Percentiles rank a stretch among this genome's conserved stretches.
These are phyloP conservation scores for Yponomeuta evonymella DNA, from an alignment of 2,888 invertebrate species.

Conservation along the genomic window DNA sequence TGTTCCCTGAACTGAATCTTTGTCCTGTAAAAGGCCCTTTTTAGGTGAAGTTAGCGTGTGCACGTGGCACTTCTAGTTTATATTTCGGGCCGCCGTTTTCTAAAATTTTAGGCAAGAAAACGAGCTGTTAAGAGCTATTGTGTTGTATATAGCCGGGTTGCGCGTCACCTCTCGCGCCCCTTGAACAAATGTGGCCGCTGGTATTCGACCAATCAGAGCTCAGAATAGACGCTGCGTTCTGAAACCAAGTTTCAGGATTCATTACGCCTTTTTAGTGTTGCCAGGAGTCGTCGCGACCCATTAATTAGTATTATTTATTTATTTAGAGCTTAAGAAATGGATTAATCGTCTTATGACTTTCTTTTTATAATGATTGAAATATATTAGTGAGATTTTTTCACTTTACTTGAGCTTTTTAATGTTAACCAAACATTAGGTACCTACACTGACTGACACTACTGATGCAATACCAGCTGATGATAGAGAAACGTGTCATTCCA, in stretches of 20 bases:
- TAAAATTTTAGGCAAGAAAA: background rate
- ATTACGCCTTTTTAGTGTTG: background rate
- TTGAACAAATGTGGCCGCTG: background rate
- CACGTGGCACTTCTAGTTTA: background rate
- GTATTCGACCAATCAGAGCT: background rate
- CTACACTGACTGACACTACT: slow-evolving; percentile 14
- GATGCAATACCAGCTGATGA: slow-evolving; percentile 24
- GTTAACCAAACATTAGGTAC: slow-evolving; percentile 8
- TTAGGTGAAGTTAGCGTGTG: slow-evolving; percentile 6
- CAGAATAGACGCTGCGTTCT: background rate
- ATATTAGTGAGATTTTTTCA: slow-evolving; percentile 3
- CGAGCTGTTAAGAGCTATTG: background rate
- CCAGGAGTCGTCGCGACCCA: slow-evolving; percentile 31
- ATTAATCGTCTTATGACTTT: slow-evolving; percentile 45
- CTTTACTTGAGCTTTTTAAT: background rate
- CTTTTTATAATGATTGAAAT: background rate
- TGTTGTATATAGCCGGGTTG: slow-evolving; percentile 40
- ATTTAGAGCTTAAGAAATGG: slow-evolving; percentile 63
- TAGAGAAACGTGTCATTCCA: slow-evolving; percentile 33
- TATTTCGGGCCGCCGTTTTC: background rate
- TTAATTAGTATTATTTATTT: slow-evolving; percentile 75
- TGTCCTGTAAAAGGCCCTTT: slow-evolving; percentile 8
- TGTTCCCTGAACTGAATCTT: slow-evolving; percentile 11
- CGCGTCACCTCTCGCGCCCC: slow-evolving; percentile 25
- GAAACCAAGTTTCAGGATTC: background rate